Evolutionary conservation across 2,888 invertebrate genomes (phyloP).

Genomic region (Ctena decussata): DNA sequence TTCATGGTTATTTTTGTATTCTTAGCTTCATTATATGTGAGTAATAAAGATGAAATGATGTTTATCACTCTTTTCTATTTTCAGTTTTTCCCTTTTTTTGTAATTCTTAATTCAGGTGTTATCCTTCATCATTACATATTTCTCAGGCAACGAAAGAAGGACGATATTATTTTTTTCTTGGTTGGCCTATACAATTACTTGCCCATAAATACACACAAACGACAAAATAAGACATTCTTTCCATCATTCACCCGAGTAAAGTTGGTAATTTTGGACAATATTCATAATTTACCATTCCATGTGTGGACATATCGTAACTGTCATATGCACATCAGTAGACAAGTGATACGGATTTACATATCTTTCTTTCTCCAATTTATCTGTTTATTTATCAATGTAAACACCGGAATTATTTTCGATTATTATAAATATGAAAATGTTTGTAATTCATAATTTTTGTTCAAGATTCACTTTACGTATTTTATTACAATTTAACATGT

Average conservation of each 20-base stretch:
- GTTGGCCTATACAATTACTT: neutral
- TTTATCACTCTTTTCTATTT: no score
- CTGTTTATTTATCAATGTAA: no score
- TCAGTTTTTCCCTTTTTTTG: no score
- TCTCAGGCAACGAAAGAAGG: no score
- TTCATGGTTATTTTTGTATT: no score
- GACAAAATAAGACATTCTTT: neutral
- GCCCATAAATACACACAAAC: neutral
- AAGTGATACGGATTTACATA: neutral
- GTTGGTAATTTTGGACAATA: neutral
- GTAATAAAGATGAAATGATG: no score
- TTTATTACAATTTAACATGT: no score
- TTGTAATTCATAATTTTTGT: neutral
- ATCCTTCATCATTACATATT: no score
- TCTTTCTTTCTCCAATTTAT: neutral
- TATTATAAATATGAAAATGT: neutral
- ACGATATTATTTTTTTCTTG: no score
- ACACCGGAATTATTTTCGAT: neutral
- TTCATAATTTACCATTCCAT: slow-evolving; percentile 6
- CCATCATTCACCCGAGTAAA: neutral
- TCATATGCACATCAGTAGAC: neutral
- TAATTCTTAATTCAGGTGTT: no score
- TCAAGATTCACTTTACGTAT: no score
- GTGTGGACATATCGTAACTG: neutral
- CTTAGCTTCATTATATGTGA: no score